Evolutionary conservation across 2,888 invertebrate genomes (phyloP).

Genomic region (Tricholauxania praeusta): DNA sequence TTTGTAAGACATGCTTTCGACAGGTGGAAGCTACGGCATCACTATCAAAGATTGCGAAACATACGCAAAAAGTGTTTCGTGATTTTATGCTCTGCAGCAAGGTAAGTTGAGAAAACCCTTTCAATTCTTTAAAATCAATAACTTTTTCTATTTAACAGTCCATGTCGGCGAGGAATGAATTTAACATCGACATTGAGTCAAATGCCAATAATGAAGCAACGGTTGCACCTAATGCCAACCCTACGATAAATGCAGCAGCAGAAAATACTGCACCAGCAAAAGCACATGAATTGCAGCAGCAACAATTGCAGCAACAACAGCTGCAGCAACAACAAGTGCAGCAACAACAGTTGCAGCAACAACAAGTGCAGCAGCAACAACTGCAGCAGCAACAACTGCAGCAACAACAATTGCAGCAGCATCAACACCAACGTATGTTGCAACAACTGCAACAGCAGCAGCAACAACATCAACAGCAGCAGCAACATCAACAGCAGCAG

Average conservation of each 20-base stretch:
- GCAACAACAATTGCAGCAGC: constrained; percentile 38
- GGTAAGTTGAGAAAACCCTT: constrained; percentile 46
- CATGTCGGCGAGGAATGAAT: neutral
- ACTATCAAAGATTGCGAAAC: constrained; percentile 62
- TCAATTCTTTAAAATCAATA: neutral
- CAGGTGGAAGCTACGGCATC: constrained; percentile 65
- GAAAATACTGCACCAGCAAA: neutral
- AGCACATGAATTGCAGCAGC: constrained; percentile 27
- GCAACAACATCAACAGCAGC: constrained; percentile 31
- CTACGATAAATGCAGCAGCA: neutral
- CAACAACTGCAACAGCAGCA: constrained; percentile 31
- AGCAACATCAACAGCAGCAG: neutral
- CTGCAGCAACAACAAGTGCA: neutral
- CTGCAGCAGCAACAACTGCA: constrained; percentile 6
- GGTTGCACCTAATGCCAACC: neutral
- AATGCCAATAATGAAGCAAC: neutral
- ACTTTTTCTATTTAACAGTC: neutral
- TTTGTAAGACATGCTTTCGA: constrained; percentile 63
- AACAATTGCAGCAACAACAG: neutral
- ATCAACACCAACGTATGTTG: constrained; percentile 40
- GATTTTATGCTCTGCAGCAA: constrained; percentile 59
- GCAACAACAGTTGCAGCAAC: neutral
- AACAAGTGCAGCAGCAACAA: constrained; percentile 2
- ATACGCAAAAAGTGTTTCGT: constrained; percentile 61
- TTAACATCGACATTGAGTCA: constrained; percentile 26